Conservation (phyloP, 2,888 invertebrate genomes). For the Perizoma affinitatum region DNA sequence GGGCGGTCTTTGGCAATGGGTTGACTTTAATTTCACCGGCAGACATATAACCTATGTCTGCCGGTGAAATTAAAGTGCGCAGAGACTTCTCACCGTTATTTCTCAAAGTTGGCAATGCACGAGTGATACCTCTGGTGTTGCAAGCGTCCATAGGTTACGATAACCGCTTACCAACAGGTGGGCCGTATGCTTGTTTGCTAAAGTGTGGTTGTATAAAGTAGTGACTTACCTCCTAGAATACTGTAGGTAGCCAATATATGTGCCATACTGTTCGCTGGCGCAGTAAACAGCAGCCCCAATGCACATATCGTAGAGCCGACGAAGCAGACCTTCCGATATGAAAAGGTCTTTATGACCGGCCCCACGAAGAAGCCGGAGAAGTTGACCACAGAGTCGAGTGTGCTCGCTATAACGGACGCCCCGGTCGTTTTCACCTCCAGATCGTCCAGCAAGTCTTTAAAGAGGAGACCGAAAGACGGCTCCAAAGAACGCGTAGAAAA, state of each 20-base stretch:
- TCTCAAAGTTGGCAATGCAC: too few relatives aligned
- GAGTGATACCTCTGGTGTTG: too few relatives aligned
- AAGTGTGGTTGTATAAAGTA: too few relatives aligned
- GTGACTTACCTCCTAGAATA: conserved; percentile 90
- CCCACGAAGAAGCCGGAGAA: conserved; percentile 91
- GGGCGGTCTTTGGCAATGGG: too few relatives aligned
- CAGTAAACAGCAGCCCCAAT: conserved; percentile 87
- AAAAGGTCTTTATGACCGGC: conserved; percentile 89
- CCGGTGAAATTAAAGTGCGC: too few relatives aligned
- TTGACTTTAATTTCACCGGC: too few relatives aligned
- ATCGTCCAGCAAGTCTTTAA: conserved; percentile 88
- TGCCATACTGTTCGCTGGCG: conserved; percentile 88
- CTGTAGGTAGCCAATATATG: conserved; percentile 89
- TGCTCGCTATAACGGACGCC: conserved; percentile 89
- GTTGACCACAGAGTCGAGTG: conserved; percentile 90
- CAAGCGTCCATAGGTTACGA: too few relatives aligned
- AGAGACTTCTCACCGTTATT: too few relatives aligned
- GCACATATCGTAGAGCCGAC: conserved; percentile 87
- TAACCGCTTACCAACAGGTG: too few relatives aligned
- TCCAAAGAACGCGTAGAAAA: conserved; percentile 91
- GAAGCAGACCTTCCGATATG: conserved; percentile 88
- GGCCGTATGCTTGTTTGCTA: too few relatives aligned
- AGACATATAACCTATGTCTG: too few relatives aligned
- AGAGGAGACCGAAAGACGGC: conserved; percentile 91
- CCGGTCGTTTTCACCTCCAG: conserved; percentile 90